A percentile compares a stretch with the other conserved stretches of the same genome.
phyloP scores from a whole-genome alignment of 2,888 invertebrate species.

The Trachelus troglodyta region DNA sequence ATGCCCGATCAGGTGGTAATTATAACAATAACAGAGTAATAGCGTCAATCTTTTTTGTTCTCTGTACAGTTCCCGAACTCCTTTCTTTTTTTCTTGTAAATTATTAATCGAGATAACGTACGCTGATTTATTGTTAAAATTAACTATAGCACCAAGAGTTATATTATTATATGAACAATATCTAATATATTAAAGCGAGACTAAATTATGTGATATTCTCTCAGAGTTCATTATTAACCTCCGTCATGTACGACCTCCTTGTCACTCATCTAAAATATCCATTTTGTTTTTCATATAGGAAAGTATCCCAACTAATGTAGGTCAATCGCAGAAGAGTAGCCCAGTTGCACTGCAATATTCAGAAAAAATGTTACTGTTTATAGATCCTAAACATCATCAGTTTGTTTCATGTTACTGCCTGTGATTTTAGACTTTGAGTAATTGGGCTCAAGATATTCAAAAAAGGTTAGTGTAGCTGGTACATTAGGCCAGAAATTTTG shows the following conservation, averaged over 20 bases:
- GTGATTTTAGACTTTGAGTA: too few relatives aligned
- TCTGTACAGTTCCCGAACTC: background rate
- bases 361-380: too few relatives aligned
- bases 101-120: constrained; percentile 34
- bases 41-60: background rate
- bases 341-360: too few relatives aligned
- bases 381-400: too few relatives aligned
- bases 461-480: too few relatives aligned
- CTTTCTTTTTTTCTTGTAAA: constrained; percentile 37
- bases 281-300: background rate
- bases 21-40: background rate
- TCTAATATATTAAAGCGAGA: constrained; percentile 56
- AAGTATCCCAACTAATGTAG: too few relatives aligned
- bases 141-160: constrained; percentile 44
- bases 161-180: constrained; percentile 52
- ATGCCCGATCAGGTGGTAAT: background rate
- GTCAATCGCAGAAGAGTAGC: too few relatives aligned
- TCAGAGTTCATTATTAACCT: background rate
- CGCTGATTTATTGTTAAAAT: constrained; percentile 40
- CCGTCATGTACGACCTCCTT: background rate
- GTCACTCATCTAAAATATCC: background rate
- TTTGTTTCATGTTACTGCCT: too few relatives aligned
- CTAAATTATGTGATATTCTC: constrained; percentile 44
- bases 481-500: too few relatives aligned
- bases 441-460: too few relatives aligned